Evolutionary conservation across 2,888 invertebrate species (phyloP), one percentile per base, ranked within the genome.

Genomic region (Cheilosia pagana): DNA sequence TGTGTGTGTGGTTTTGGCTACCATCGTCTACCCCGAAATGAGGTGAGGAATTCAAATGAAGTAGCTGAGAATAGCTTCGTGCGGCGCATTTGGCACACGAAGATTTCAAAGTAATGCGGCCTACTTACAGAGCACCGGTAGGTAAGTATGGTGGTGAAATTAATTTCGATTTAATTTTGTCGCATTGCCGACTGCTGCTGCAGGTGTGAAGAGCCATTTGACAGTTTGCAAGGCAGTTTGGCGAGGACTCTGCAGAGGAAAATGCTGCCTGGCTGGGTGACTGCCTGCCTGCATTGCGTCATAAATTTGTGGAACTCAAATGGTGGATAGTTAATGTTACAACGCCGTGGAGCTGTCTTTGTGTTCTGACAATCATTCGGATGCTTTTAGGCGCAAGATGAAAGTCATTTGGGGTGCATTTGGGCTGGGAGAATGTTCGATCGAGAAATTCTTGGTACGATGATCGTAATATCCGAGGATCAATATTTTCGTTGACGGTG

Each of bases 141-240:
- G 28, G 23, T 50, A 31, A 21, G 23, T 50, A 31, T 45, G n/a
- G 57, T 31, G 45, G 68, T 39, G 60, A 72, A 78, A 82, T 77
- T 82, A 71, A 77, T 71, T 77, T 82, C 76, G 16, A 72, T 45
- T 39, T 57, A 67, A 78, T 78, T 78, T 78, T 72, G 78, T 62
- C 78, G 82, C 77, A 82, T 55, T 78, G 67, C 71, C 31, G 62
- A 68, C 16, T 25, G 31, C 23, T 25, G 21, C 63, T 63, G 74
- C 57, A 65, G 74, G 45, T 57, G 57, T 57, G 74, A 39, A 43
- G 35, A 21, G 21, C 23, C 23, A 23, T 21, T 68, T 53, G 28
- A 70, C 48, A 53, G 43, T 28, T 28, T 53, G 16, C 41, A 31
- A 4, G 31, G 45, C 70, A 71, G 16, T 25, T 71, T 35, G 28